phyloP scores from a whole-genome alignment of 1,140 invertebrate species.

The Drosophila kurseongensis region DNA sequence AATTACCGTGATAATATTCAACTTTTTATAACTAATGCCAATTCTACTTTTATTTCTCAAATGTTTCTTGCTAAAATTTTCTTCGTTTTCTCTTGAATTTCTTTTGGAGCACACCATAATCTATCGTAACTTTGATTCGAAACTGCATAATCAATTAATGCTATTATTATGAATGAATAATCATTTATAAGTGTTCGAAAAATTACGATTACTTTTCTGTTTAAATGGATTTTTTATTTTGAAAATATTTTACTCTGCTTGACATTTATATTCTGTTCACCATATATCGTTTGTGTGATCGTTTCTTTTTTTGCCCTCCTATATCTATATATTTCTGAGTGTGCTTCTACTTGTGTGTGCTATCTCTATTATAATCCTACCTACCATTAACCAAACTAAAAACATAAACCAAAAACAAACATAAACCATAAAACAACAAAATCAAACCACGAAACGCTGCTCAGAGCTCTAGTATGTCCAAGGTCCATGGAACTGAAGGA shows the following conservation, averaged over 20 bases:
- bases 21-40: constrained; percentile 46
- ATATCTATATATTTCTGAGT: constrained; percentile 47
- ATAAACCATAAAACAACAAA: constrained; percentile 46
- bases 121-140: neutral
- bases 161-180: neutral
- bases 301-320: constrained; percentile 19
- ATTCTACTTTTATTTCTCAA: constrained; percentile 53
- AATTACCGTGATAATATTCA: constrained; percentile 5
- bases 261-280: constrained; percentile 12
- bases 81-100: constrained; percentile 19
- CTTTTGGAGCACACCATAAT: constrained; percentile 17
- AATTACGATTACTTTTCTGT: constrained; percentile 13
- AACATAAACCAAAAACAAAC: constrained; percentile 50
- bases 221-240: neutral
- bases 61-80: constrained; percentile 62
- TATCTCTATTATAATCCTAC: constrained; percentile 57
- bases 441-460: constrained; percentile 66
- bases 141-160: neutral
- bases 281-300: constrained; percentile 21
- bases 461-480: constrained; percentile 85
- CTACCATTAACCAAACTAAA: constrained; percentile 59
- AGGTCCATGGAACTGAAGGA: constrained; percentile 87
- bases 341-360: constrained; percentile 70
- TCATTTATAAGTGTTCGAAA: neutral
- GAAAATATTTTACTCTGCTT: constrained; percentile 5